These are phyloP conservation scores for Argyrosomus japonicus DNA, from an alignment of 2,113 vertebrate species.

Conservation along the genomic window DNA sequence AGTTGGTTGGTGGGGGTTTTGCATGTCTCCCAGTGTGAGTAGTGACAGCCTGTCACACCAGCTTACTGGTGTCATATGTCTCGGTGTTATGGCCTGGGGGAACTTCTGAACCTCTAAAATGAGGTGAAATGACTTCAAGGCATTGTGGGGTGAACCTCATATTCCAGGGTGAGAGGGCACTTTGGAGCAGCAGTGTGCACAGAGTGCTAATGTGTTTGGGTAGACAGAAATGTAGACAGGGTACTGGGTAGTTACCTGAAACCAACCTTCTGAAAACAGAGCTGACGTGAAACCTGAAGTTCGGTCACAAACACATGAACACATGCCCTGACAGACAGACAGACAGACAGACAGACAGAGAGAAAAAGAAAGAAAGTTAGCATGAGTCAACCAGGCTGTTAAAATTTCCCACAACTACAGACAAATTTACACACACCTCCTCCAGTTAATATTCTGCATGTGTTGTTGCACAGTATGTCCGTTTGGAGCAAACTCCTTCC, in stretches of 20 bases:
- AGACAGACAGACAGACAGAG: background rate
- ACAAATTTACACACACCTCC: background rate
- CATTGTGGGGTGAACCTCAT: slow-evolving; percentile 14
- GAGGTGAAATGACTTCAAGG: slow-evolving; percentile 53
- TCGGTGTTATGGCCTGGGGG: slow-evolving; percentile 27
- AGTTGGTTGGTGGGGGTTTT: slow-evolving; percentile 7
- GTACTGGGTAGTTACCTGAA: slow-evolving; percentile 55
- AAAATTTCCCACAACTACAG: slow-evolving; percentile 8
- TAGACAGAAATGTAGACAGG: slow-evolving; percentile 21
- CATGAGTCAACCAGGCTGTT: background rate
- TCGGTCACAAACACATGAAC: slow-evolving; percentile 17
- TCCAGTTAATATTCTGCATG: background rate
- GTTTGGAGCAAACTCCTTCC: slow-evolving; percentile 57
- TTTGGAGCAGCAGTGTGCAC: slow-evolving; percentile 4
- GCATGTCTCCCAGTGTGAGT: slow-evolving; percentile 14
- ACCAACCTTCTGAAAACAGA: slow-evolving; percentile 60
- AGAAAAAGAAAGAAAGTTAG: background rate
- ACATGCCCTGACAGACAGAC: background rate
- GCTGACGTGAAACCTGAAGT: slow-evolving; percentile 49
- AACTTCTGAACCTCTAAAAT: slow-evolving; percentile 36
- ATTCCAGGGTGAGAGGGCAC: slow-evolving; percentile 42
- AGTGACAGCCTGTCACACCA: slow-evolving; percentile 20
- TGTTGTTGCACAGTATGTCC: slow-evolving; percentile 37
- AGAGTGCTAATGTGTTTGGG: slow-evolving; percentile 59
- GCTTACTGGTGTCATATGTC: slow-evolving; percentile 39